A percentile compares a stretch with the other conserved stretches of the same genome.
Conservation (phyloP, 2,113 vertebrate genomes). For the Greenwoodochromis staneri region DNA sequence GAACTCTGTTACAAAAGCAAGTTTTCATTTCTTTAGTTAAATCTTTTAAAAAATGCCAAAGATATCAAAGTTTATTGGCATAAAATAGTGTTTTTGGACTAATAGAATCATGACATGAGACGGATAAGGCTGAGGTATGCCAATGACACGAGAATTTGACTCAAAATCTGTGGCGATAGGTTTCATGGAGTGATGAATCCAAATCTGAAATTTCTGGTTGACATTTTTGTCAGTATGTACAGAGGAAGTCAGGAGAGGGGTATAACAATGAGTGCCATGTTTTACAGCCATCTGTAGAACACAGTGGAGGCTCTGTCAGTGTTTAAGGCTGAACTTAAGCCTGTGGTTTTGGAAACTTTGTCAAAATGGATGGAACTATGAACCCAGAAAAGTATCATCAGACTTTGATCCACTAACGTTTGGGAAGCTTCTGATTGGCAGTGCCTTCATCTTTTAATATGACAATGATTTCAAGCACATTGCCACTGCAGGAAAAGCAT, state of each 20-base stretch:
- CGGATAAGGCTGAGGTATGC: rapidly evolving
- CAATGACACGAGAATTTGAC: rapidly evolving
- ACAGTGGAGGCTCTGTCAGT: not conserved
- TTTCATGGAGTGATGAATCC: not conserved
- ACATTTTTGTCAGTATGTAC: not conserved
- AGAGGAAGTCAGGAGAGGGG: not conserved
- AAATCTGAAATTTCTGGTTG: not conserved
- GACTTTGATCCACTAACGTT: not conserved
- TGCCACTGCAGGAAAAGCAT: not conserved
- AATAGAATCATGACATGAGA: not conserved
- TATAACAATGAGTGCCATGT: not conserved
- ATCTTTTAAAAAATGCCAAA: not conserved
- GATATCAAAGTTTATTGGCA: not conserved
- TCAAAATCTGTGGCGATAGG: not conserved
- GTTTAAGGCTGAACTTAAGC: rapidly evolving
- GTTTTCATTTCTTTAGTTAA: not conserved
- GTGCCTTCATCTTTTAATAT: not conserved
- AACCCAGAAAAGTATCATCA: not conserved
- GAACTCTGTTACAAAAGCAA: not conserved
- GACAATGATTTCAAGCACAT: not conserved
- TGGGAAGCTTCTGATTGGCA: not conserved
- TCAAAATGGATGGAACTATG: not conserved
- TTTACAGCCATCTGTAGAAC: not conserved
- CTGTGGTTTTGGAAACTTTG: not conserved
- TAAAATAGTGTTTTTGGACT: not conserved